Percentiles rank a stretch among this genome's conserved stretches.
Conservation (phyloP, 2,797 vertebrate species). For the Danio choprae region DNA sequence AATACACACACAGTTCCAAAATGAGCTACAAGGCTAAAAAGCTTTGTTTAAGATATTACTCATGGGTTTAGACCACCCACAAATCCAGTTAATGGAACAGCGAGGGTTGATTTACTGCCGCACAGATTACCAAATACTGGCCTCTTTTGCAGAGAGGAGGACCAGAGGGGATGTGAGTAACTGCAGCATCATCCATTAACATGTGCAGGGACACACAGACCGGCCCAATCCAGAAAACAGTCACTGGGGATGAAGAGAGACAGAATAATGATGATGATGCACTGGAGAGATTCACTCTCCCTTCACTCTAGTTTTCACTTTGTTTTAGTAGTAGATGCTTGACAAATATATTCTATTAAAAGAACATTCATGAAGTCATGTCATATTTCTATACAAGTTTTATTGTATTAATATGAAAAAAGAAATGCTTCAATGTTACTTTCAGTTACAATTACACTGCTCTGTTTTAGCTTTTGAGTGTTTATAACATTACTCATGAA, state of each 20-base stretch:
- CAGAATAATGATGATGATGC: neutral
- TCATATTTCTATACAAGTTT: too few relatives aligned
- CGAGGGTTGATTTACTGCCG: constrained; percentile 19
- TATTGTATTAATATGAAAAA: too few relatives aligned
- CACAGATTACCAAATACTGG: constrained; percentile 27
- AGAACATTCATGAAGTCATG: neutral
- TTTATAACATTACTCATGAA: too few relatives aligned
- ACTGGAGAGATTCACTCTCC: neutral
- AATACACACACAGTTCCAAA: constrained; percentile 29
- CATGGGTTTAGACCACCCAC: constrained; percentile 36
- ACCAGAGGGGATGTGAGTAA: constrained; percentile 41
- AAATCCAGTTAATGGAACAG: constrained; percentile 40
- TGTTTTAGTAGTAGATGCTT: neutral
- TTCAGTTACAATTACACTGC: too few relatives aligned
- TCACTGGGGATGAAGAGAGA: neutral
- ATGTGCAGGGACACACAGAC: constrained; percentile 10
- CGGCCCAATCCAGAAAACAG: constrained; percentile 1
- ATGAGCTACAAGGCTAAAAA: constrained; percentile 43
- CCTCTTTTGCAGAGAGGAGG: constrained; percentile 1
- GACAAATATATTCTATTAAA: neutral
- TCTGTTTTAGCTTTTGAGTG: too few relatives aligned
- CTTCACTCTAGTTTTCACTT: neutral
- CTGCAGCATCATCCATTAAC: constrained; percentile 25
- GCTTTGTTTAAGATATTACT: constrained; percentile 38
- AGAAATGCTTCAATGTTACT: too few relatives aligned